phyloP scores from a whole-genome alignment of 1,140 invertebrate genomes.

The Camponotus pennsylvanicus region DNA sequence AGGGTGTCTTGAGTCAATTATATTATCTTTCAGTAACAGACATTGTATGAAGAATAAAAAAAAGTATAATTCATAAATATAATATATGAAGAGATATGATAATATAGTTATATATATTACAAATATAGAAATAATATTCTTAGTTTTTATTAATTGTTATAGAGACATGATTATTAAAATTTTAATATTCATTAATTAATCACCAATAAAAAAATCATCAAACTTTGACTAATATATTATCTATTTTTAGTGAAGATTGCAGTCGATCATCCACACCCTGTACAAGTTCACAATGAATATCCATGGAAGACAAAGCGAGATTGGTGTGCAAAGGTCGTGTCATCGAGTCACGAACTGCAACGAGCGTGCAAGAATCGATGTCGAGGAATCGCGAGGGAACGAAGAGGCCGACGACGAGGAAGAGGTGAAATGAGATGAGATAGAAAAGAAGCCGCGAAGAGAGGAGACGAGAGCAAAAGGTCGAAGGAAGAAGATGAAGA shows the following conservation, averaged over 20 bases:
- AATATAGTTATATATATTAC: neutral
- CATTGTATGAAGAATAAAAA: neutral
- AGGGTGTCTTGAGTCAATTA: conserved; percentile 26
- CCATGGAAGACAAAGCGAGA: conserved; percentile 58
- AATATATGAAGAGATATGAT: neutral
- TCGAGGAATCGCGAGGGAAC: conserved; percentile 42
- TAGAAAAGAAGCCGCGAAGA: conserved; percentile 28
- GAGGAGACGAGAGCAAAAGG: conserved; percentile 31
- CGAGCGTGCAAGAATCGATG: conserved; percentile 63
- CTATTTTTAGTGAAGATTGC: neutral
- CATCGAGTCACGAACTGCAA: conserved; percentile 62
- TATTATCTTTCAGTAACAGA: neutral
- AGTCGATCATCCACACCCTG: conserved; percentile 15
- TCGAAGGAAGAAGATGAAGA: conserved; percentile 44
- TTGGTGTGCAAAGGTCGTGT: conserved; percentile 61
- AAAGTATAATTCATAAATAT: neutral
- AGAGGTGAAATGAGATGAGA: conserved; percentile 25
- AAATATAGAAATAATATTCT: neutral
- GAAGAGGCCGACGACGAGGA: conserved; percentile 34
- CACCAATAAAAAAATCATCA: neutral
- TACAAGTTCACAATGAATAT: conserved; percentile 24
- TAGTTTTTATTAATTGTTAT: neutral
- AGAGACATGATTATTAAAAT: neutral
- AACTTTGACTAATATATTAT: neutral
- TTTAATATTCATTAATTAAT: neutral